phyloP scores from a whole-genome alignment of 2,888 invertebrate species.

The Ennomos quercinarius region DNA sequence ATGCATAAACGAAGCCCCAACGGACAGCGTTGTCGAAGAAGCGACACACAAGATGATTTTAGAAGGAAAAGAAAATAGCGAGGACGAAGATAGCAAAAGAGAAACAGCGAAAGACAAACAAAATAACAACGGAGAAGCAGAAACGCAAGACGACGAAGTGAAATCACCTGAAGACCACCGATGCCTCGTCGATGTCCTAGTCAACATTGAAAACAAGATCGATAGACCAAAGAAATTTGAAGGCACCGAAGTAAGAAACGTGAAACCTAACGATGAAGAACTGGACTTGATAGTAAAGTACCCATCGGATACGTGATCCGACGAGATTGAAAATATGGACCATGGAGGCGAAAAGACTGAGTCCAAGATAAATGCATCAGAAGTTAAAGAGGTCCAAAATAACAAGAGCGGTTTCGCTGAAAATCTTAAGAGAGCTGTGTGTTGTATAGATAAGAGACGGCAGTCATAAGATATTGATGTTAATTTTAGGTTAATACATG shows the following conservation, averaged over 20 bases:
- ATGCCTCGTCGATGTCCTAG: conserved; percentile 75
- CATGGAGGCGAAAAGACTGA: conserved; percentile 70
- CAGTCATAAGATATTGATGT: conserved; percentile 64
- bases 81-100: conserved; percentile 70
- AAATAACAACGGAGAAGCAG: conserved; percentile 65
- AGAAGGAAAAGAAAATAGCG: conserved; percentile 78
- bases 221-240: conserved; percentile 74
- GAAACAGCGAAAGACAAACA: conserved; percentile 70
- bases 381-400: conserved; percentile 65
- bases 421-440: conserved; percentile 76
- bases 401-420: conserved; percentile 76
- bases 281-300: conserved; percentile 80
- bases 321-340: conserved; percentile 60
- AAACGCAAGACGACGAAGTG: conserved; percentile 59
- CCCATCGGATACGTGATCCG: conserved; percentile 84
- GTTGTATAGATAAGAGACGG: conserved; percentile 77
- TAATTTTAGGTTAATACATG: conserved; percentile 18
- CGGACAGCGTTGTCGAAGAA: conserved; percentile 82
- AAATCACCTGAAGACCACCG: conserved; percentile 69
- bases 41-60: conserved; percentile 77
- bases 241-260: conserved; percentile 66
- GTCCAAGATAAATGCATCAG: conserved; percentile 47
- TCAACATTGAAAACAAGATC: conserved; percentile 78
- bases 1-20: conserved; percentile 86
- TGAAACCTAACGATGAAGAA: conserved; percentile 74